These are phyloP conservation scores for Micoletzkya japonica DNA, from an alignment of 2,888 invertebrate species.

Conservation along the genomic window DNA sequence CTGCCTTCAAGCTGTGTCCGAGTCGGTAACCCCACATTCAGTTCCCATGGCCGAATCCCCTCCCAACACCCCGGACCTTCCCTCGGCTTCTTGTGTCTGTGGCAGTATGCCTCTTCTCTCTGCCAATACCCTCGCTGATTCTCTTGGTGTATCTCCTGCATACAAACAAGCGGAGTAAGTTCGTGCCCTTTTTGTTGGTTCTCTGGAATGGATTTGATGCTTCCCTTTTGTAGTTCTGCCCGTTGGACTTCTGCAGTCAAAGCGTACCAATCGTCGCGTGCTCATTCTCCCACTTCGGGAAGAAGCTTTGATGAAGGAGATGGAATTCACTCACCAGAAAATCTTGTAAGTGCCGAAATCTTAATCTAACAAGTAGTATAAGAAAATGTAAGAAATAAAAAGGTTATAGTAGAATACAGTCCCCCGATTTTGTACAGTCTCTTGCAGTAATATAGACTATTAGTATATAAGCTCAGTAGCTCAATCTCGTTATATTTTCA, in stretches of 20 bases:
- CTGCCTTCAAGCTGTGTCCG: no score
- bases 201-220: background rate
- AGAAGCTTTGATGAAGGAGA: conserved; percentile 16
- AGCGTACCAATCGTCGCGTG: conserved; percentile 58
- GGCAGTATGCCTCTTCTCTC: conserved; percentile 27
- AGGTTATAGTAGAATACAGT: no score
- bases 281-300: conserved; percentile 51
- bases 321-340: no score
- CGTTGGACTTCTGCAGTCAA: conserved; percentile 61
- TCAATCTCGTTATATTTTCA: no score
- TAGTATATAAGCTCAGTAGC: no score
- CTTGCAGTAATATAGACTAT: no score
- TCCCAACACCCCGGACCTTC: conserved; percentile 27
- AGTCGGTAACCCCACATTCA: no score
- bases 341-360: no score
- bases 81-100: conserved; percentile 12
- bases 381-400: no score
- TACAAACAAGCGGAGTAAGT: conserved; percentile 61
- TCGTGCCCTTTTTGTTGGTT: background rate
- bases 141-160: conserved; percentile 59
- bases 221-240: conserved; percentile 43
- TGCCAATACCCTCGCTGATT: conserved; percentile 59
- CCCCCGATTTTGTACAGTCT: no score
- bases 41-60: conserved; percentile 27
- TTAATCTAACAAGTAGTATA: no score